These are phyloP conservation scores for Andrena chrysosceles DNA, from an alignment of 2,888 invertebrate species.

Conservation along the genomic window DNA sequence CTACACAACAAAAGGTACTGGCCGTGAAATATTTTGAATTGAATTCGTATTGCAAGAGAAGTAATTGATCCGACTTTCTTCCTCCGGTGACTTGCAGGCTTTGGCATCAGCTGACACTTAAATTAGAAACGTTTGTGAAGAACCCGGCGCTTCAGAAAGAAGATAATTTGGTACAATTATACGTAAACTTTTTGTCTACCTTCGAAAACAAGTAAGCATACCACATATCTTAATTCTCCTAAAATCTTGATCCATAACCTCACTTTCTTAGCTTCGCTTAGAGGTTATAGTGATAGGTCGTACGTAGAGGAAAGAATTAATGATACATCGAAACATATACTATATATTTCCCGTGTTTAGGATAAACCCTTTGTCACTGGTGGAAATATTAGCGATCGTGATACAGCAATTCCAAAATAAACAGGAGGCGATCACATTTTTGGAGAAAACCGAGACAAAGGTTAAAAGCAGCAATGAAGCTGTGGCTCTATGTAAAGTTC, in stretches of 20 bases:
- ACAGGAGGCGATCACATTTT: conserved; percentile 93
- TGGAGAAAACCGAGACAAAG: conserved; percentile 95
- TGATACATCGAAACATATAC: background rate
- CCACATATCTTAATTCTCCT: conserved; percentile 10
- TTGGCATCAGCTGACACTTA: conserved; percentile 98
- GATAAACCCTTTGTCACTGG: conserved; percentile 96
- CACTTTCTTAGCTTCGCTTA: background rate
- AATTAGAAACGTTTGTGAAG: conserved; percentile 92
- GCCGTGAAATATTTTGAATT: conserved; percentile 6
- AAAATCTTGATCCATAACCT: conserved; percentile 49
- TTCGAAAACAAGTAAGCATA: conserved; percentile 96
- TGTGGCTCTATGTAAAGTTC: conserved; percentile 94
- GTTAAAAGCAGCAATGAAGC: conserved; percentile 95
- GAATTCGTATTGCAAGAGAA: conserved; percentile 2
- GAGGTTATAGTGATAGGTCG: background rate
- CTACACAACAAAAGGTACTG: conserved; percentile 95
- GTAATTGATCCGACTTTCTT: conserved; percentile 11
- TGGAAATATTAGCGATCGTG: conserved; percentile 93
- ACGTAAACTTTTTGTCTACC: conserved; percentile 95
- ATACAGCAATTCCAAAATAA: conserved; percentile 92
- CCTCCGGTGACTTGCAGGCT: conserved; percentile 88
- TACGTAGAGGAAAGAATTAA: background rate
- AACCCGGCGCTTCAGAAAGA: conserved; percentile 91
- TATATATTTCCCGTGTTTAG: conserved; percentile 86
- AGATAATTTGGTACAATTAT: conserved; percentile 93